Base-by-base conservation (phyloP, 2,888 invertebrate genomes). In the Nephrocerus scutellatus region DNA sequence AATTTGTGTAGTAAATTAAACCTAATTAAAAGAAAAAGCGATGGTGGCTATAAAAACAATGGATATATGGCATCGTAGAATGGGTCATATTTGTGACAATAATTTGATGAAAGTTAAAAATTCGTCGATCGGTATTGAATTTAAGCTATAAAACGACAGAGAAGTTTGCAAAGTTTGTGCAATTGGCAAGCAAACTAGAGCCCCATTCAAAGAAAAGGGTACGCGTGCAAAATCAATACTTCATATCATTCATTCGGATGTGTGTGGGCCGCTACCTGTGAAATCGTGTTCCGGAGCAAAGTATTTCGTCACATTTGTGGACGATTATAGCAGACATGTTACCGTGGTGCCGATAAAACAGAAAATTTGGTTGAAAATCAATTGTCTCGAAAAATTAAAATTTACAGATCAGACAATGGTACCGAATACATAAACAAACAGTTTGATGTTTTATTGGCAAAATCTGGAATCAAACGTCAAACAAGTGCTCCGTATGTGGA, bases 301-400 rank as follows among this genome's bases (percentile, higher is more conserved):
- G 37, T 66, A 62, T 46, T 58, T 64, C 30, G 35, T 62, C 14
- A 58, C 56, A 3, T 59, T 66, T 28, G 53, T 60, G 32, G 65
- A 67, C 50, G 60, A 63, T 41, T 45, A 32, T 26, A 35, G 23
- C 3, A 23, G 40, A 12, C 41, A 39, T 33, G 34, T 38, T 10
- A 44, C 48, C 29, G 41, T 39, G 1, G 24, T 34, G 8, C 43
- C 41, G 0, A 35, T 53, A 5, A 43, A 44, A 19, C 15, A 33
- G 4, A 51, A n/a, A 19, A 30, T 30, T 19, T 18, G n/a, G n/a
- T n/a, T n/a, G n/a, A 36, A 46, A 50, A 46, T 18, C 48, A 52
- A 34, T 48, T 41, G 26, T 37, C 39, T 5, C 28, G 16, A 6
- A 49, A 36, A 22, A 49, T 52, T 3, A 50, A 48, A 48, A 31